Base-by-base conservation (phyloP, 2,888 invertebrate species). In the Sminthurinus aureus region DNA sequence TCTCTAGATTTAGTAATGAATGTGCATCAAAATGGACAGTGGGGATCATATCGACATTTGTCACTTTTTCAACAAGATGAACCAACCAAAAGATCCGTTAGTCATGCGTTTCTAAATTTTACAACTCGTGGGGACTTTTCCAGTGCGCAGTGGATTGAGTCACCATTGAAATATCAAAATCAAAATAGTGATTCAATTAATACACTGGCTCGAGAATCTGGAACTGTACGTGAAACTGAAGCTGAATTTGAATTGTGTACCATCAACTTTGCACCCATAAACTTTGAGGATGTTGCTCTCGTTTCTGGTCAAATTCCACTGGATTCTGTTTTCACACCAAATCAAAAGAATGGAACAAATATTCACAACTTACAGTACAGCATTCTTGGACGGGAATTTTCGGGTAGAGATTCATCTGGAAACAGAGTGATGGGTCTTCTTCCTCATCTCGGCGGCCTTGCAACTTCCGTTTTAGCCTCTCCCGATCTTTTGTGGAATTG, bases 241-340 rank as follows among this genome's bases (percentile, higher is more conserved):
- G 0, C 9, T 0, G 26, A 73, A 38, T 15, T 26, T 15, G 69
- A 22, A 51, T 18, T 26, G 12, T 24, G 66, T n/a, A 11, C 15
- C 90, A 93, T 95, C 0, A 93, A 94, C 89, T 96, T 95, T 89
- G 91, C 96, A 0, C 93, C 97, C 0, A 90, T 98, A 15, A 99
- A 98, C 91, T 98, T 98, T 93, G 94, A 96, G 89, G 98, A 98
- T 90, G 92, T 98, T 0, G 98, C 98, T 98, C 92, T 96, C 0
- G 96, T 98, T 0, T 96, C 96, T 0, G 98, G 97, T 0, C 96
- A 96, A 89, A 92, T 98, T 9, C 94, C 95, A 11, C 93, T 94
- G 0, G 98, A 98, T 90, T 38, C 38, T 38, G 6, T 38, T 38
- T 38, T 38, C 38, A 1, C 38, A 6, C 38, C 38, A 38, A 38